These are phyloP conservation scores for Empidonax traillii DNA, from an alignment of 2,113 vertebrate genomes.

Conservation along the genomic window DNA sequence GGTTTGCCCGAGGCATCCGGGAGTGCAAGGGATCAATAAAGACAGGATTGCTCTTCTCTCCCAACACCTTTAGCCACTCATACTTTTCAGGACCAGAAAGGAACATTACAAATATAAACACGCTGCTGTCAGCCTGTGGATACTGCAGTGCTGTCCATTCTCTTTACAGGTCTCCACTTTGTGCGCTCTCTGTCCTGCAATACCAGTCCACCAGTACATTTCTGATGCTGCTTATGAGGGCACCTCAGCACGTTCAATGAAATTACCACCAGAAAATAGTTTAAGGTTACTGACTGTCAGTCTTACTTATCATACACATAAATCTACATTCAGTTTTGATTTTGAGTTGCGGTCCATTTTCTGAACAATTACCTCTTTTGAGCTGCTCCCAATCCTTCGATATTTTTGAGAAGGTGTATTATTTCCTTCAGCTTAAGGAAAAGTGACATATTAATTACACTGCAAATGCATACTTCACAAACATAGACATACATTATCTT, in stretches of 20 bases:
- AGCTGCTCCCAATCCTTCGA: neutral
- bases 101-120: rapidly evolving
- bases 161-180: neutral
- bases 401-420: neutral
- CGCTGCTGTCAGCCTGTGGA: neutral
- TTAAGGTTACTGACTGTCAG: neutral
- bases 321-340: neutral
- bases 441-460: neutral
- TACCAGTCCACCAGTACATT: neutral
- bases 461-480: neutral
- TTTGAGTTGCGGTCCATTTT: neutral
- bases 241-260: neutral
- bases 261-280: neutral
- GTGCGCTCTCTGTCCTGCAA: neutral
- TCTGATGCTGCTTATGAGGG: neutral
- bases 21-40: neutral
- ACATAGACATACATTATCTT: neutral
- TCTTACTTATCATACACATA: neutral
- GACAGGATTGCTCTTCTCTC: rapidly evolving
- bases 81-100: neutral
- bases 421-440: neutral
- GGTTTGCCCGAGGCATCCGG: rapidly evolving
- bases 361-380: neutral
- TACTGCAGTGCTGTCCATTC: neutral
- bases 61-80: neutral